Base-by-base conservation (phyloP, 2,888 invertebrate genomes). In the Isoperla grammatica region DNA sequence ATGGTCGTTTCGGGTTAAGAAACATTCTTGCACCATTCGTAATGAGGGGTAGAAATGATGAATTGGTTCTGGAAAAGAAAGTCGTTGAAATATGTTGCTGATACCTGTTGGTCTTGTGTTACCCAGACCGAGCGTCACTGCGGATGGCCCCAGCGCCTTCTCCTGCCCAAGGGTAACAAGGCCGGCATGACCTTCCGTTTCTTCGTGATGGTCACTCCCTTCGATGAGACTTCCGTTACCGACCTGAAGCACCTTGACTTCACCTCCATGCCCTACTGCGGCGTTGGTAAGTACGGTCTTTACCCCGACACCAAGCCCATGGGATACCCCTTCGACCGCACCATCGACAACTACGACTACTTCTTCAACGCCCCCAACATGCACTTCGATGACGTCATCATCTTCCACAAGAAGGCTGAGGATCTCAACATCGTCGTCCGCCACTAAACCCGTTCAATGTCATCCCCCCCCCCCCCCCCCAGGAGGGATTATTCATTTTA, bases 111-210 rank as follows among this genome's bases (percentile, higher is more conserved):
- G n/a, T n/a, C n/a, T n/a, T n/a, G n/a, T n/a, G n/a, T n/a, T 8
- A 29, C 29, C 29, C 48, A 61, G 59, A 56, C 19, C 56, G 59
- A 43, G 69, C 75, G 77, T 49, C 76, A 84, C 68, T 85, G 82
- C 64, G 84, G 85, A 54, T 86, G 85, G 79, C 89, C 90, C 2
- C 78, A 81, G 22, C 84, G 87, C 66, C 76, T 88, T 45, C 71
- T 88, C 45, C 75, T 90, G 55, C 90, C 90, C 48, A 86, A 77
- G 68, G 90, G 90, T 70, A 81, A 73, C 65, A 74, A 76, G 57
- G 81, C 81, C 62, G 90, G 90, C 56, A 76, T 84, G 75, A 78
- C 81, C 22, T 81, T 82, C 78, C 77, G 83, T 69, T 67, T 88
- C 54, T 85, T 83, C 74, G 79, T 83, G 54, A 80, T 84, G 63